Base-by-base conservation (phyloP, 2,888 invertebrate species). In the Doris montereyensis region DNA sequence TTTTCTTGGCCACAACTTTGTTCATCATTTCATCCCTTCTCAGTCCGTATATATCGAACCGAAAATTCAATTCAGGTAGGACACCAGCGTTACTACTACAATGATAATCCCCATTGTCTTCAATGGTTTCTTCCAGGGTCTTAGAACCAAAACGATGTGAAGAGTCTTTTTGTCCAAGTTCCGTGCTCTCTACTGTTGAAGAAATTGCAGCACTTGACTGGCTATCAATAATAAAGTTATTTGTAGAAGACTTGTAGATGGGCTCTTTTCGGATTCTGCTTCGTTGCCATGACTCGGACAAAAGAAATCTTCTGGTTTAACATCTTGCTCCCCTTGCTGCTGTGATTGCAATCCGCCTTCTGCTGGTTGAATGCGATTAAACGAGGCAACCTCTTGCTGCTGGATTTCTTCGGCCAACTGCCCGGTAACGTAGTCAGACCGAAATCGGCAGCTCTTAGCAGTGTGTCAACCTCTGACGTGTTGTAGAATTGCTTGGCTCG, bases 381-480 rank as follows among this genome's bases (percentile, higher is more conserved):
- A 41, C 10, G 28, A 52, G 4, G 10, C n/a, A 58, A 58, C 21
- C 24, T 65, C 28, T 24, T 65, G 3, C 24, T 26, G 1, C 24
- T 26, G 26, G 10, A 17, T 10, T 2, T 21, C 13, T 65, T 65
- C 13, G 24, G 28, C 4, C 2, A 13, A 2, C 3, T 65, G 21
- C 3, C 67, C 67, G 28, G 1, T 13, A 2, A 1, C 4, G 4
- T 24, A 4, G 1, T 17, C 4, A 65, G 3, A 3, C 1, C 1
- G 3, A 21, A 85, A 78, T 88, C 88, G 0, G 86, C 87, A 4
- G 32, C 41, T 76, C 81, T 77, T 13, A 88, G 80, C 32, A 86
- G 76, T 60, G 78, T 58, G 30, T 86, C 83, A 4, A 88, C 75
- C 32, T 80, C 77, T 60, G 81, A 30, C 13, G 84, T 34, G 10